Base-by-base conservation (phyloP, 2,113 vertebrate genomes). In the Conger conger region DNA sequence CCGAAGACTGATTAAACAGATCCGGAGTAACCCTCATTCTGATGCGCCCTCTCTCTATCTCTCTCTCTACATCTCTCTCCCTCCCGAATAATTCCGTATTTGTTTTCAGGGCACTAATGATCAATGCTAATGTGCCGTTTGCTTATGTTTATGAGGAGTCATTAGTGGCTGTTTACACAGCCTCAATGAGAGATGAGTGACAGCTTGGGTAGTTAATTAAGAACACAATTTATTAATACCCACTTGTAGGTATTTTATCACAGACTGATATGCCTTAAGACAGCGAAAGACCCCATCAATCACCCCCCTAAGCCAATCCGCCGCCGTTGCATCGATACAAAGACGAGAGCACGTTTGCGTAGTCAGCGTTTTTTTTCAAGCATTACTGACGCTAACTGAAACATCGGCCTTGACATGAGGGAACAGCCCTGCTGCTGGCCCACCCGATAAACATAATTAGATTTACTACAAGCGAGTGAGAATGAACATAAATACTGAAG, bases 131-230 rank as follows among this genome's bases (percentile, higher is more conserved):
- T 30, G n/a, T 76, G 36, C 81, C 33, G 53, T 54, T 76, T 80
- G 77, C n/a, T 57, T 76, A 53, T 80, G 38, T 76, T 86, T 81
- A 86, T 76, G 78, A 60, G 83, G 84, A 87, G 81, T 78, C 79
- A 81, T 84, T 82, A 87, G 68, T 35, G 30, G 53, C 11, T 57
- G 50, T 27, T n/a, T 77, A 81, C 79, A 81, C 33, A 87, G 60
- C 68, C 30, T 36, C 83, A 76, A 36, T 42, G 50, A 77, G 45
- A 76, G 79, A 84, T 76, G 81, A 77, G 40, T 77, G 83, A n/a
- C 35, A 23, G n/a, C 30, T n/a, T 7, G 38, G 17, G 63, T 42
- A 81, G 80, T 87, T 81, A 16, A 60, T 87, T 76, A 84, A 42
- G 7, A 68, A 73, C 42, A 35, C 73, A 79, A 76, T 83, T 76